Conservation (phyloP, 2,797 vertebrate genomes). For the Peromyscus nudipes region DNA sequence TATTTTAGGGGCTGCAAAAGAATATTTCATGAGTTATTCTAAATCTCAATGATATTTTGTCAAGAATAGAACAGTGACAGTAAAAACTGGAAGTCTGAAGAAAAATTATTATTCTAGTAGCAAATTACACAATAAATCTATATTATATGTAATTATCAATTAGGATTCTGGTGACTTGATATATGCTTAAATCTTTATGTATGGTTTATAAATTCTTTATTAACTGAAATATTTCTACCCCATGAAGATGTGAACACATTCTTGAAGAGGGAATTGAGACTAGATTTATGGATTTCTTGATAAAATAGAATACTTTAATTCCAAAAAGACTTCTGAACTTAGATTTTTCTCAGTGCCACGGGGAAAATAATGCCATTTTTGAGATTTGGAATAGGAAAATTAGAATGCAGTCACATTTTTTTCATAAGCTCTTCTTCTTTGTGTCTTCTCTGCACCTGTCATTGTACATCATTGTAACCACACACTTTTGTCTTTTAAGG, state of each 20-base stretch:
- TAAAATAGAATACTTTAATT: conserved; percentile 32
- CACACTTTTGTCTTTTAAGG: not conserved
- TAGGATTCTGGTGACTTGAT: not conserved
- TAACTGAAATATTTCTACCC: not conserved
- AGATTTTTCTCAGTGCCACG: not conserved
- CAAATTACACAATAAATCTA: not conserved
- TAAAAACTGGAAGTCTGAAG: not conserved
- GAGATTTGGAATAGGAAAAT: conserved; percentile 12
- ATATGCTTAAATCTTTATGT: not conserved
- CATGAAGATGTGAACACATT: conserved; percentile 33
- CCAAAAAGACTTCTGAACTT: not conserved
- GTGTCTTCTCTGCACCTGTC: not conserved
- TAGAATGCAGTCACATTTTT: not conserved
- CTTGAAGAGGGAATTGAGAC: not conserved
- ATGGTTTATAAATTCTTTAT: not conserved
- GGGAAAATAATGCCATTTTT: not conserved
- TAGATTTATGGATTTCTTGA: not conserved
- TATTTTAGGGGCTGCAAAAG: not conserved
- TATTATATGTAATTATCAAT: not conserved
- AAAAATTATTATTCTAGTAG: conserved; percentile 29
- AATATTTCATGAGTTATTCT: not conserved
- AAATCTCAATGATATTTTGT: conserved; percentile 29
- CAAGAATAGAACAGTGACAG: not conserved
- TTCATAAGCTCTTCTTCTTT: not conserved
- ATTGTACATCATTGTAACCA: not conserved